Base-by-base conservation (phyloP, 2,888 invertebrate species). In the Hypomecis punctinalis region DNA sequence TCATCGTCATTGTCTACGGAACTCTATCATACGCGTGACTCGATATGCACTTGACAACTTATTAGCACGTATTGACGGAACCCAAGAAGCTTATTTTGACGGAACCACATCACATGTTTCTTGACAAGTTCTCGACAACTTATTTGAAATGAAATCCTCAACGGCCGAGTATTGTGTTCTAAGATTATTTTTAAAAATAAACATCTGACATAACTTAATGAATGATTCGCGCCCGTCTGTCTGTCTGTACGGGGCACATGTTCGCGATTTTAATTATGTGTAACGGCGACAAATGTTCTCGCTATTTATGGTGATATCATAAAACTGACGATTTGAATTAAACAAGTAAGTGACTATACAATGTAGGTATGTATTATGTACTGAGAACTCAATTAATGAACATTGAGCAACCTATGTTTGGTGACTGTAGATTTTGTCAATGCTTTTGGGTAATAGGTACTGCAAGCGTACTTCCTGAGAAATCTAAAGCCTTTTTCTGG, bases 161-260 rank as follows among this genome's bases (percentile, higher is more conserved):
- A 42, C 57, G 1, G 49, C 57, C 35, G 39, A 10, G 48, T 40
- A 33, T 54, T 45, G 8, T n/a, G n/a, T 7, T n/a, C n/a, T 4
- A 40, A 43, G 33, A 46, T 56, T 56, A 56, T 56, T 56, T 56
- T 73, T 49, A 54, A 47, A 47, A 61, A 65, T 57, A 66, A 61
- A 48, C 61, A 53, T 57, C 23, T 66, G 65, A 69, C 64, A 58
- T 67, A 66, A 66, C 59, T 75, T 73, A 76, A 76, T 72, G 65
- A 73, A 70, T 71, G 73, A 72, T 76, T 76, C 77, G 76, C 82
- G 82, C 76, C 79, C 73, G 81, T 76, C 78, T 76, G 82, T 78
- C 78, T 78, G 85, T 79, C 73, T 72, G 75, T 77, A 49, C 53
- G 59, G 72, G 68, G 75, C 84, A 83, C 79, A 81, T 85, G 84